Conservation (phyloP, 2,888 invertebrate genomes). For the Caenorhabditis sp. region DNA sequence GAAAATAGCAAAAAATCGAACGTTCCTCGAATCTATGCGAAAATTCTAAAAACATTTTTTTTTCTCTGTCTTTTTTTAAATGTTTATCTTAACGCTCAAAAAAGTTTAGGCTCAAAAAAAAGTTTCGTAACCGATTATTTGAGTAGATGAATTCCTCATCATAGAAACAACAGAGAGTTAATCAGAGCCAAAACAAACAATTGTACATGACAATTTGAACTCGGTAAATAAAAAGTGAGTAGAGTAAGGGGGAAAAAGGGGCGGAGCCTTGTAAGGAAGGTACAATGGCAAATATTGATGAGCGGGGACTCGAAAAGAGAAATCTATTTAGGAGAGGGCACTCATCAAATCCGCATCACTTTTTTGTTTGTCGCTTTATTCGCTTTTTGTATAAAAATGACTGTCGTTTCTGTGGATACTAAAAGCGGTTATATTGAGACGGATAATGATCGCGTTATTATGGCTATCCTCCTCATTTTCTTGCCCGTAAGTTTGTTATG, state of each 20-base stretch:
- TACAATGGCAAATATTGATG: conserved; percentile 35
- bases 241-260: conserved; percentile 15
- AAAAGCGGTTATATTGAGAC: conserved; percentile 49
- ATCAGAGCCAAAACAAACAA: conserved; percentile 16
- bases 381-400: conserved; percentile 34
- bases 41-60: no score
- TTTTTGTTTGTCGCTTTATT: background rate
- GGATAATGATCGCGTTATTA: conserved; percentile 53
- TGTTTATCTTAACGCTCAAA: no score
- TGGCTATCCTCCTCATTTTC: conserved; percentile 50
- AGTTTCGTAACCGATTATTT: no score
- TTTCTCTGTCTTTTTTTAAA: no score
- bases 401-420: conserved; percentile 46
- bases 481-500: conserved; percentile 32
- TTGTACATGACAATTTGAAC: conserved; percentile 35
- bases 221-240: conserved; percentile 25
- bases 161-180: conserved; percentile 11
- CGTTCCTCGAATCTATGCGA: no score
- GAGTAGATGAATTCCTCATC: conserved; percentile 1
- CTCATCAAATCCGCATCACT: conserved; percentile 33
- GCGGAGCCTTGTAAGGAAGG: conserved; percentile 7
- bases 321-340: conserved; percentile 25
- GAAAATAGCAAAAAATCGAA: no score
- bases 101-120: background rate
- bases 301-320: conserved; percentile 10